Evolutionary conservation across 2,113 vertebrate genomes (phyloP).

Genomic region (Amblyornis subalaris): DNA sequence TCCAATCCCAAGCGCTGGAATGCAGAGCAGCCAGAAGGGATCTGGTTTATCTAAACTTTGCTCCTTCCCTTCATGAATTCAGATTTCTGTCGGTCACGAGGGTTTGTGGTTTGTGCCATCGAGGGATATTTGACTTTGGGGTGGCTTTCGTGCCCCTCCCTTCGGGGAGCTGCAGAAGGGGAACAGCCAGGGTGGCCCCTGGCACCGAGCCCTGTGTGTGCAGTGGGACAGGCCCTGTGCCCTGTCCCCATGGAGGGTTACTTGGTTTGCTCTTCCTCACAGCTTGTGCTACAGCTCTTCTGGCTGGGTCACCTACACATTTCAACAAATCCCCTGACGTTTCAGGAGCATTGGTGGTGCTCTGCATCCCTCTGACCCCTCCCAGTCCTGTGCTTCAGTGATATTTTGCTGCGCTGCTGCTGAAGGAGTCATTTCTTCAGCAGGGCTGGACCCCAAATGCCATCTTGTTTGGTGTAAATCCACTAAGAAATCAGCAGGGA

Average conservation of each 20-base stretch:
- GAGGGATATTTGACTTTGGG: background rate
- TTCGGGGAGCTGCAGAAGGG: background rate
- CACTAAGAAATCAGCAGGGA: background rate
- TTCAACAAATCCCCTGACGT: background rate
- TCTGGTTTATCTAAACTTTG: background rate
- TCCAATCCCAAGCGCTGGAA: background rate
- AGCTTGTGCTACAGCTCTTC: background rate
- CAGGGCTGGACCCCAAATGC: background rate
- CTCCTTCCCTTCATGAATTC: background rate
- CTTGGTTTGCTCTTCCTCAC: background rate
- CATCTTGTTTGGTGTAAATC: background rate
- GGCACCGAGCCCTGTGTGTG: background rate
- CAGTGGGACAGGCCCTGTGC: background rate
- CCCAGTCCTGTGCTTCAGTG: accelerated
- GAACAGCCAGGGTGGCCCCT: accelerated
- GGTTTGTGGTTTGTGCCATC: background rate
- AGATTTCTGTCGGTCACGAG: background rate
- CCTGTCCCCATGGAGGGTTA: background rate
- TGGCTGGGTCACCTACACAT: background rate
- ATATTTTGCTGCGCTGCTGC: background rate
- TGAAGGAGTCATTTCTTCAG: background rate
- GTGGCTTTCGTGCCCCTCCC: background rate
- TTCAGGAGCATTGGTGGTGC: background rate
- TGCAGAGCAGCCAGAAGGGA: background rate
- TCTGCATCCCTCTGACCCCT: background rate